These are phyloP conservation scores for Ormyrus labotus DNA, from an alignment of 2,888 invertebrate genomes.

Conservation along the genomic window DNA sequence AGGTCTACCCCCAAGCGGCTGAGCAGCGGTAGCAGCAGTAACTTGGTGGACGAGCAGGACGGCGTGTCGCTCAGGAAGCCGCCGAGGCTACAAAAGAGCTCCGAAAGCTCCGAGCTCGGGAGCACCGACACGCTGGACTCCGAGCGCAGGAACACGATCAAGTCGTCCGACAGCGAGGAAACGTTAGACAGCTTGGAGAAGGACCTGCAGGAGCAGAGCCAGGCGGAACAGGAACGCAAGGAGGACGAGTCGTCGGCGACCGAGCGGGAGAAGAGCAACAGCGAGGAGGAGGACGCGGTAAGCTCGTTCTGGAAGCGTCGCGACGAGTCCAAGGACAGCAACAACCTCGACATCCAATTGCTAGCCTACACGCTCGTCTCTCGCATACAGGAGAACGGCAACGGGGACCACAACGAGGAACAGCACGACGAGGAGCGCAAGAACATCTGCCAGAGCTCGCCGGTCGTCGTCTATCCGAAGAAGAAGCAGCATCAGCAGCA, in stretches of 20 bases:
- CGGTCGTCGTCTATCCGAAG: conserved; percentile 67
- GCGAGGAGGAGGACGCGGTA: conserved; percentile 62
- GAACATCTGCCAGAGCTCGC: conserved; percentile 15
- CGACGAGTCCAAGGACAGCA: conserved; percentile 20
- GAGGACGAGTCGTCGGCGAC: conserved; percentile 66
- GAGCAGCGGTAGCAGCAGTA: conserved; percentile 63
- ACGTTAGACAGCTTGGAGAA: conserved; percentile 73
- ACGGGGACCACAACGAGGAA: conserved; percentile 61
- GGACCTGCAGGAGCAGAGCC: conserved; percentile 57
- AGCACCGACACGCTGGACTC: conserved; percentile 73
- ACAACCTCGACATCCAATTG: conserved; percentile 68
- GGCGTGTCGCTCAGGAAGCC: conserved; percentile 54
- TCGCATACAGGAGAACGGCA: conserved; percentile 71
- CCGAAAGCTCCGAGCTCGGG: conserved; percentile 73
- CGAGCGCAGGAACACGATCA: conserved; percentile 67
- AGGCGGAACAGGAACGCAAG: conserved; percentile 66
- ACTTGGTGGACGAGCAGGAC: conserved; percentile 61
- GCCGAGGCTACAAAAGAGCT: conserved; percentile 71
- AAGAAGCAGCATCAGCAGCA: conserved; percentile 69
- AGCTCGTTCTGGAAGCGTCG: conserved; percentile 38
- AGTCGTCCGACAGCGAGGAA: conserved; percentile 72
- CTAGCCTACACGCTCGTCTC: conserved; percentile 71
- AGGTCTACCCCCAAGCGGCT: conserved; percentile 63
- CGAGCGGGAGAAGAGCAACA: conserved; percentile 62
- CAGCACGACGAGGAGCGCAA: conserved; percentile 42